These are phyloP conservation scores for Salvator merianae DNA, from an alignment of 2,113 vertebrate genomes.

Conservation along the genomic window DNA sequence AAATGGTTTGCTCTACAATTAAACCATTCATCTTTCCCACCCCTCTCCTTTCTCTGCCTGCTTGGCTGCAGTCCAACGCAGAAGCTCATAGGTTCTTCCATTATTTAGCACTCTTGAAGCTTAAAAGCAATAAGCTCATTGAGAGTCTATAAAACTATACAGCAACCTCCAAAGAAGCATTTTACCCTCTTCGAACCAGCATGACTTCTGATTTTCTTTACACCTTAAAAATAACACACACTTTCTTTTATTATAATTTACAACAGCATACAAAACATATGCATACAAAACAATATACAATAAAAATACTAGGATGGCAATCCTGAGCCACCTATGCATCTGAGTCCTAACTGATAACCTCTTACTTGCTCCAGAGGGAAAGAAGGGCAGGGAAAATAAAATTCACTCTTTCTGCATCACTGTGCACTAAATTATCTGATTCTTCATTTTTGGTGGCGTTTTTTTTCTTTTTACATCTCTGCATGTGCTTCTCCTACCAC, in stretches of 20 bases:
- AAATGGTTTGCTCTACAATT: conserved; percentile 80
- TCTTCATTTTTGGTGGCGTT: neutral
- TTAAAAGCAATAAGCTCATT: conserved; percentile 83
- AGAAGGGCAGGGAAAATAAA: neutral
- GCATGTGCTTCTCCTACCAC: too few species aligned
- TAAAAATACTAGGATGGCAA: neutral
- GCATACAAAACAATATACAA: neutral
- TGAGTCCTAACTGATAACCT: neutral
- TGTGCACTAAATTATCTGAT: neutral
- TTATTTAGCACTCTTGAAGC: conserved; percentile 74
- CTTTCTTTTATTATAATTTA: neutral
- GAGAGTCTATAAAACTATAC: conserved; percentile 78
- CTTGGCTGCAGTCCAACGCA: conserved; percentile 73
- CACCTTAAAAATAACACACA: conserved; percentile 61
- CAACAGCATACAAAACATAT: neutral
- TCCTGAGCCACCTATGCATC: neutral
- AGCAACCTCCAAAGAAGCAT: conserved; percentile 72
- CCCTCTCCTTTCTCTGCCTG: conserved; percentile 39
- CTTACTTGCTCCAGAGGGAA: neutral
- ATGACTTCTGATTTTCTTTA: conserved; percentile 31
- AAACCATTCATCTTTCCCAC: conserved; percentile 69
- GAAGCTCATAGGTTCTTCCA: conserved; percentile 72
- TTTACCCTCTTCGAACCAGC: conserved; percentile 69
- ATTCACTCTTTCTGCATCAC: neutral
- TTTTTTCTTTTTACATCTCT: too few species aligned